Conservation (phyloP, 1,140 invertebrate genomes). For the Hermetia illucens region DNA sequence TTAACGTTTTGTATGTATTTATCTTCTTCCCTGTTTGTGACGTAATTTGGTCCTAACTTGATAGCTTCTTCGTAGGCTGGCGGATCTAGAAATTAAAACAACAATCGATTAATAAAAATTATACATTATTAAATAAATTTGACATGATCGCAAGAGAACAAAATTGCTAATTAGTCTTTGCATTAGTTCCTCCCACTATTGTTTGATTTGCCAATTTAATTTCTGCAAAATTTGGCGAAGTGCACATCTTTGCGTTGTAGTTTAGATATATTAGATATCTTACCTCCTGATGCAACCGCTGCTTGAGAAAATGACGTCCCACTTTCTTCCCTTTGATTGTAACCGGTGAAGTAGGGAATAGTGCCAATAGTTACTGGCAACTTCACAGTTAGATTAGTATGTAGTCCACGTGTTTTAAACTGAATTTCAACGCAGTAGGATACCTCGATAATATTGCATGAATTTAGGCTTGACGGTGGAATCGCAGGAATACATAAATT, state of each 20-base stretch:
- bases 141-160: neutral
- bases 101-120: no score
- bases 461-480: conserved; percentile 53
- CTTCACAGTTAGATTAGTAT: conserved; percentile 36
- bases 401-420: conserved; percentile 29
- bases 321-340: conserved; percentile 11
- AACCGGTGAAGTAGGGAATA: conserved; percentile 31
- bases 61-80: conserved; percentile 24
- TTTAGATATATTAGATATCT: conserved; percentile 9
- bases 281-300: conserved; percentile 6
- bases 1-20: conserved; percentile 21
- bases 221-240: no score
- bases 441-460: conserved; percentile 53
- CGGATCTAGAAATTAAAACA: conserved; percentile 12
- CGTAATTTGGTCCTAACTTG: conserved; percentile 4
- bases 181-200: no score
- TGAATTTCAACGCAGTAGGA: conserved; percentile 50
- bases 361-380: conserved; percentile 42
- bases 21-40: neutral
- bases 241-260: neutral
- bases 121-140: neutral
- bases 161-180: no score
- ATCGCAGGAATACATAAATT: conserved; percentile 46
- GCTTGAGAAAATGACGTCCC: conserved; percentile 5
- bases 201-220: no score